Conservation (phyloP, 1,140 invertebrate species). For the Hypothenemus hampei region DNA sequence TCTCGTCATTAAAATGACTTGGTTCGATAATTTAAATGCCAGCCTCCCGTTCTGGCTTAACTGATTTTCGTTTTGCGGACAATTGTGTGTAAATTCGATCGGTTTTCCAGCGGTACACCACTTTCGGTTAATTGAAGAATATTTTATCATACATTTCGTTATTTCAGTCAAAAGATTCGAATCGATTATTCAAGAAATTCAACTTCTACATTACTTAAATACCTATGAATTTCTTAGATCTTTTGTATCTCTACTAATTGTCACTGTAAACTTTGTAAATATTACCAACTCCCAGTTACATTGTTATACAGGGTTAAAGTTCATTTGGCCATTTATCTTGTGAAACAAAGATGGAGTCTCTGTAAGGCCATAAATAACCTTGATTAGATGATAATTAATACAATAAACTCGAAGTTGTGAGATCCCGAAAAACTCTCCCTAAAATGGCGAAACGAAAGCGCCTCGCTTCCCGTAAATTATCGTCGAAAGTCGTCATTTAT, state of each 20-base stretch:
- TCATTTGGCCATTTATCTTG: neutral
- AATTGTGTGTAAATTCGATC: conserved; percentile 20
- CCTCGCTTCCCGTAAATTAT: conserved; percentile 23
- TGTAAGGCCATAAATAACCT: conserved; percentile 19
- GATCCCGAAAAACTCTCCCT: conserved; percentile 21
- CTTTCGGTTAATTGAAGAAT: conserved; percentile 22
- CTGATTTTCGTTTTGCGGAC: conserved; percentile 14
- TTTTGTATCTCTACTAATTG: too few relatives aligned
- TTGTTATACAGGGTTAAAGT: neutral
- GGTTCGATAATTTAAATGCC: conserved; percentile 15
- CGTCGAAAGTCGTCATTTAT: conserved; percentile 6
- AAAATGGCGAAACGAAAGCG: conserved; percentile 22
- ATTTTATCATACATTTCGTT: conserved; percentile 21
- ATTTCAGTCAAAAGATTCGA: conserved; percentile 4
- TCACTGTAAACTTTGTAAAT: too few relatives aligned
- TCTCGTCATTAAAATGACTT: conserved; percentile 19
- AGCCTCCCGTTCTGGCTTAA: conserved; percentile 9
- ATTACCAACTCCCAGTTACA: too few relatives aligned
- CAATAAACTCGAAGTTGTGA: conserved; percentile 18
- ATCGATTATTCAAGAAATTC: conserved; percentile 8
- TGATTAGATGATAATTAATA: conserved; percentile 28
- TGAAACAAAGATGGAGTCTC: neutral
- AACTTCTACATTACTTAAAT: too few relatives aligned
- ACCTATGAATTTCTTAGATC: too few relatives aligned
- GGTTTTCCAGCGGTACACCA: conserved; percentile 15